These are phyloP conservation scores for Misgurnus mizolepis DNA, from an alignment of 2,113 vertebrate species.

Conservation along the genomic window DNA sequence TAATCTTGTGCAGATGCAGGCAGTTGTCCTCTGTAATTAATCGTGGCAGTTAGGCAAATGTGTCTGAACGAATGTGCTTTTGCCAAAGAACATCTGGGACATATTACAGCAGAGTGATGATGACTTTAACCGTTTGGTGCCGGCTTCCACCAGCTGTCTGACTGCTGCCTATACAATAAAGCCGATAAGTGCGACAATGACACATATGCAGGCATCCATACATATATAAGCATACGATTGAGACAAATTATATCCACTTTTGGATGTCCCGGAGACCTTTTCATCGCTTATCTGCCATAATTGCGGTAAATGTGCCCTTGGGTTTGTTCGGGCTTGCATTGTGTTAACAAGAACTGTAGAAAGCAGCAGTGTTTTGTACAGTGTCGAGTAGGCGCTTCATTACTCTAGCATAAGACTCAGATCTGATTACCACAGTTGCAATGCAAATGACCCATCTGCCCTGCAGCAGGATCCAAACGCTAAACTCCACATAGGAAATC, in stretches of 20 bases:
- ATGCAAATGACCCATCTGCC: neutral
- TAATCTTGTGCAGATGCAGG: constrained; percentile 16
- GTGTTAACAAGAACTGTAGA: neutral
- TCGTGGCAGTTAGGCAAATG: constrained; percentile 46
- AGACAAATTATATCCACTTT: constrained; percentile 31
- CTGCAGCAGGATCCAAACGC: neutral
- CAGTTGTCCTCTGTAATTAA: constrained; percentile 48
- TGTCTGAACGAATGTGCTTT: constrained; percentile 44
- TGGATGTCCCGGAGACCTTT: neutral
- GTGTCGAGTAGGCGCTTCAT: constrained; percentile 1
- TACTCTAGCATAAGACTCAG: constrained; percentile 5
- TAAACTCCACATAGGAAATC: neutral
- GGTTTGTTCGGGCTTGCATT: constrained; percentile 28
- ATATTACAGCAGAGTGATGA: constrained; percentile 47
- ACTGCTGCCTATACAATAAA: constrained; percentile 20
- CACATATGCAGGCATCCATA: constrained; percentile 33
- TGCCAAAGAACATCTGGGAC: constrained; percentile 53
- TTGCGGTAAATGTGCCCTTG: constrained; percentile 31
- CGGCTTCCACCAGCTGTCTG: constrained; percentile 37
- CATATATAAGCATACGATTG: constrained; percentile 32
- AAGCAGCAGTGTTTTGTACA: neutral
- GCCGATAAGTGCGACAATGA: constrained; percentile 10
- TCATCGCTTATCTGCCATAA: constrained; percentile 14
- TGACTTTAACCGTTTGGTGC: constrained; percentile 41
- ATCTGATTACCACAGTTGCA: neutral